These are phyloP conservation scores for Cremastinae sp. DNA, from an alignment of 2,888 invertebrate species.

Conservation along the genomic window DNA sequence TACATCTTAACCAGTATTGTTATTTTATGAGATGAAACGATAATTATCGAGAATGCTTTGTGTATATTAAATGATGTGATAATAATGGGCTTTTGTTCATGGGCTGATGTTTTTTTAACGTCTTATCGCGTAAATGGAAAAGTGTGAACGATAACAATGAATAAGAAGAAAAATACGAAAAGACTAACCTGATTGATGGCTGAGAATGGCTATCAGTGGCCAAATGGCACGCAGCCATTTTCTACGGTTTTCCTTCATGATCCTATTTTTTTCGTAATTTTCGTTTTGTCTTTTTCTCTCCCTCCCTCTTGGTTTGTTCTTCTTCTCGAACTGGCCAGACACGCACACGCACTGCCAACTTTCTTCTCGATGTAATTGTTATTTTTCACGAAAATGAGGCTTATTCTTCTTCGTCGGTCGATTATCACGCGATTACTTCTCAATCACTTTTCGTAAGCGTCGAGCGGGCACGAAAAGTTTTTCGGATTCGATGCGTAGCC, in stretches of 20 bases:
- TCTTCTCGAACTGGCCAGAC: too few species aligned
- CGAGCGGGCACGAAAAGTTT: constrained; percentile 22
- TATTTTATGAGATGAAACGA: too few species aligned
- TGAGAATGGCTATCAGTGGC: constrained; percentile 73
- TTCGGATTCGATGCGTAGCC: constrained; percentile 18
- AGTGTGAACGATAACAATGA: not conserved
- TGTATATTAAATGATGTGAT: not conserved
- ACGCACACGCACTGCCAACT: too few species aligned
- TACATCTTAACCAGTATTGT: too few species aligned
- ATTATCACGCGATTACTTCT: too few species aligned
- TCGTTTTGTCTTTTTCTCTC: constrained; percentile 23
- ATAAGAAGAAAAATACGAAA: constrained; percentile 42
- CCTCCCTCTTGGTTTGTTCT: constrained; percentile 3
- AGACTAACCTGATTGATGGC: constrained; percentile 74
- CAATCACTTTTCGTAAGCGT: constrained; percentile 51
- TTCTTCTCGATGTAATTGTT: too few species aligned
- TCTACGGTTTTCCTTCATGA: constrained; percentile 73
- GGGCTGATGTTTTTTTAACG: not conserved
- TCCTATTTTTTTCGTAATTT: constrained; percentile 59
- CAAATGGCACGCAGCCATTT: constrained; percentile 74
- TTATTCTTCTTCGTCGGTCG: too few species aligned
- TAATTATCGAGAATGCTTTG: too few species aligned
- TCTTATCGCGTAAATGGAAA: not conserved
- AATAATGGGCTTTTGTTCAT: not conserved
- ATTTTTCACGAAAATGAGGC: too few species aligned